Base-by-base conservation (phyloP, 2,113 vertebrate genomes). In the Menura novaehollandiae region DNA sequence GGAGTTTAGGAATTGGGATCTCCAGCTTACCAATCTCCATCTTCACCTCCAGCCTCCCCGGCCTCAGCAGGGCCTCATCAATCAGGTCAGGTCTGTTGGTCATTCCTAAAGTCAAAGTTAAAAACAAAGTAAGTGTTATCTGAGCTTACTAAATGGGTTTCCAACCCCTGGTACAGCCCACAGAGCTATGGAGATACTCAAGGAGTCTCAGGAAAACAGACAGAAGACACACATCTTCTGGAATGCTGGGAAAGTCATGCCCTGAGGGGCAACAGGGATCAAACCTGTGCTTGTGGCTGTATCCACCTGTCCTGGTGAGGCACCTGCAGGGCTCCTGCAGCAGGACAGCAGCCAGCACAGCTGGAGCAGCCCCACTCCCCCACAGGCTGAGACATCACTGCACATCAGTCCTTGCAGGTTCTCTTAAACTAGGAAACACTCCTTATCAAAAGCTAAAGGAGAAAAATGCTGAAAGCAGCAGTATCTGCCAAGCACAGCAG, bases 41-140 rank as follows among this genome's bases (percentile, higher is more conserved):
- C 93, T 99, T 99, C 94, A 99, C 99, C 97, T 99, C 99, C 97
- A 99, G 91, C 73, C 99, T 98, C 66, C 99, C 99, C 0, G 99
- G 99, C 96, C 99, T 98, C 97, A 99, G 94, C 89, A 99, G 97
- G 92, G 99, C 99, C 67, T 99, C 99, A 37, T 99, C 99, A 64
- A 99, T 99, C 97, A 99, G 98, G 98, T 99, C 99, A 27, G 99
- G 99, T 94, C 99, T 98, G 97, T 99, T 99, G 95, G 99, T 99
- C 99, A 99, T 99, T 79, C 99, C 99, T 99, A 92, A 96, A 85
- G 20, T 77, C 51, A 95, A 89, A 79, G 88, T 85, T 58, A 67
- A 94, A 94, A 95, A 27, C 56, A 91, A 63, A 85, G 19, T 14
- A 47, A 83, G 52, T 35, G 17, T 69, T 41, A 72, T 3, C 7